Evolutionary conservation across 1,140 invertebrate species (phyloP), one percentile per base, ranked within the genome.

Genomic region (Stenopsyche tienmushanensis): DNA sequence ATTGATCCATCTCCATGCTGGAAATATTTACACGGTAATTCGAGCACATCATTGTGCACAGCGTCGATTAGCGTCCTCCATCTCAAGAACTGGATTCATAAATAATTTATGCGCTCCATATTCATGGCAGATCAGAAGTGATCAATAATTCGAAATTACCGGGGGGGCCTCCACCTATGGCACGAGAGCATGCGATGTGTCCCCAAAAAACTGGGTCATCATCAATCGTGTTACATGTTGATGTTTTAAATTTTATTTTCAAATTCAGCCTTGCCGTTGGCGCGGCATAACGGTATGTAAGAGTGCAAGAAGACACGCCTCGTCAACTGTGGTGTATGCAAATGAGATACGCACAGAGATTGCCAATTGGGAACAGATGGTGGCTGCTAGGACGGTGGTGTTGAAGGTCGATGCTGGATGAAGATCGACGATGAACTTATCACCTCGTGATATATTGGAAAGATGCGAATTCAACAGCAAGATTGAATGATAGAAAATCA

Each of bases 211-310:
- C 17, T 49, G 45, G 45, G 45, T 49, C 45, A 49, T 13, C 7
- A 39, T 39, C 7, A 5, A n/a, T 39, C 13, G 29, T 39, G 29
- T 39, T 39, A n/a, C 13, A n/a, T 39, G 5, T 5, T 39, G 29
- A 39, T 10, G 45, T 18, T 49, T 49, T 21, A 21, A 3, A 10
- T 49, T 49, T 49, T 18, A 49, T 49, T 18, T 17, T 20, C 45
- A 49, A 49, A 2, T 49, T 49, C 23, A 49, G 18, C 45, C 45
- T 49, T 49, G 45, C 45, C 45, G 45, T 15, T 42, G 41, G 41
- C 41, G 1, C 18, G 41, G 2, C 1, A 21, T 49, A 49, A 49
- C 45, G 3, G 45, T 49, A 49, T 15, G 13, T 2, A 9, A 17
- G 15, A 49, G 45, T 49, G 10, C 13, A 17, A 9, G 41, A 13